Base-by-base conservation (phyloP, 1,140 invertebrate genomes). In the Protaetia brevitarsis region DNA sequence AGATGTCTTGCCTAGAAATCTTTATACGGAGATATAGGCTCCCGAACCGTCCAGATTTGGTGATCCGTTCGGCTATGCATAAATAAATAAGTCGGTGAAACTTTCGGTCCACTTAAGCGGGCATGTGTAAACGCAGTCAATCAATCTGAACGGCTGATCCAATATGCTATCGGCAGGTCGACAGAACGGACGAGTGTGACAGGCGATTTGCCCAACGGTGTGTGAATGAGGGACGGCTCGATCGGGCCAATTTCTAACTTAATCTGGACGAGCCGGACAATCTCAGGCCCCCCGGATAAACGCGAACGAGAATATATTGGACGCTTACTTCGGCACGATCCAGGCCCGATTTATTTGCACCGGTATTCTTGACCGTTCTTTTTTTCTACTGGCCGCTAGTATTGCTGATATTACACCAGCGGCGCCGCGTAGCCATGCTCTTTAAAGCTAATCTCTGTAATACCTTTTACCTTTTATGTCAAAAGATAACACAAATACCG, bases 221-320 rank as follows among this genome's bases (percentile, higher is more conserved):
- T 75, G 75, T 76, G 75, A 76, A 76, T 76, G 75, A 76, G 68
- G 71, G 71, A 76, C 75, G 73, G 71, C 70, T 71, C 72, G 69
- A 75, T 75, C 74, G 70, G 74, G 72, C 73, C 74, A 72, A 74
- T 75, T 76, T 72, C 75, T 74, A 71, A 73, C 72, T 72, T 75
- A 76, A 75, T 76, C 74, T 74, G 67, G 73, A 74, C 73, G 71
- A 70, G 71, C 72, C 66, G 74, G 74, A 73, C 74, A 73, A 74
- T 76, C 74, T 76, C 74, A 70, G 74, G 64, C 51, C 67, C 68
- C 65, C 61, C 34, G 68, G 68, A 68, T 70, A 72, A 68, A 68
- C 69, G 65, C 61, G 60, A 64, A 70, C 69, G 69, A 45, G 66
- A 61, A 74, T 73, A 73, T 74, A 74, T 74, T 74, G 73, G 73